Evolutionary conservation across 2,888 invertebrate species (phyloP), one percentile per base, ranked within the genome.

Genomic region (Ceraclea dissimilis): DNA sequence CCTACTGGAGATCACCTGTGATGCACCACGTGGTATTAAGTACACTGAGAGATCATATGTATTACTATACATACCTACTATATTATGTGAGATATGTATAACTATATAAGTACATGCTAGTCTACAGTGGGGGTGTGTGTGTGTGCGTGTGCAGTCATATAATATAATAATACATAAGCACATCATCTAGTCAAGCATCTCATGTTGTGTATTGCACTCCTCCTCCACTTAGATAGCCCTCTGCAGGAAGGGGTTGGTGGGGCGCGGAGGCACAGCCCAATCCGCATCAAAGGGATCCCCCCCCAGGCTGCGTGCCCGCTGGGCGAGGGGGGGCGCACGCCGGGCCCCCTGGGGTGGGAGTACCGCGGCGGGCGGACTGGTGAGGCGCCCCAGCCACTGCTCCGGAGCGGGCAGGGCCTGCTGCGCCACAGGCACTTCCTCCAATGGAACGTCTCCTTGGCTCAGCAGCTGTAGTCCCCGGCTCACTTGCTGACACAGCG

Each of bases 281-380:
- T 90, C 90, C 13, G 90, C 89, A 68, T 91, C 89, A 67, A 91
- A 91, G 0, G 91, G 90, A 73, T 91, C 88, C 17, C 77, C 66
- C 60, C 79, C 79, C 57, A 83, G 65, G 1, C 82, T 82, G 66
- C 79, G 79, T 2, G 83, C 77, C 44, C 83, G 72, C 17, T 33
- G 33, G 2, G 49, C 33, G 16, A 55, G 57, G n/a, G 57, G 56
- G 1, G 57, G 61, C 2, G 61, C 52, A 18, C 61, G 52, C 69
- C 68, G 2, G 79, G 75, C 80, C 76, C n/a, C 83, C 74, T 65
- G 72, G 66, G 52, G 79, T 82, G 65, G 58, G 74, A 65, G 83
- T 72, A 65, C 78, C 68, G 65, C 83, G 70, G 52, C 77, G 75
- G 4, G 72, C 66, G 53, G 79, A 82, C 65, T 76, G 77, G 61